A percentile compares a stretch with the other conserved stretches of the same genome.
Evolutionary conservation across 2,888 invertebrate genomes (phyloP).

Genomic region (Theodoxus fluviatilis): DNA sequence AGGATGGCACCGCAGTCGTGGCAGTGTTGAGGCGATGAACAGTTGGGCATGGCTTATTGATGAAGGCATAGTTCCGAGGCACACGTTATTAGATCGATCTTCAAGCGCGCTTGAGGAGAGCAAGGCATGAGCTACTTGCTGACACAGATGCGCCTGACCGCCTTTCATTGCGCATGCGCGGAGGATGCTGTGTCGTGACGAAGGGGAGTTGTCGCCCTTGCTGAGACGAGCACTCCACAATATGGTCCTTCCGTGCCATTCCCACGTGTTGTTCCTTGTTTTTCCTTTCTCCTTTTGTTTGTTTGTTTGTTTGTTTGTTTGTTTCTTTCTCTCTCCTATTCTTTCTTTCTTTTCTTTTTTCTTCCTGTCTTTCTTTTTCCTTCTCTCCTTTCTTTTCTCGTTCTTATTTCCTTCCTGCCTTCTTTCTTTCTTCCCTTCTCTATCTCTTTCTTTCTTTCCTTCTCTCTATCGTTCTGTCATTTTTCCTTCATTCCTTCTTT

Average conservation of each 20-base stretch:
- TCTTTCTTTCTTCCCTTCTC: neutral
- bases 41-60: no score
- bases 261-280: neutral
- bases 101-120: no score
- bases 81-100: no score
- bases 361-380: constrained; percentile 5
- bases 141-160: no score
- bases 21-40: no score
- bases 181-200: no score
- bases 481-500: neutral
- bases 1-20: no score
- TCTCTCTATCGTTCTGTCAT: neutral
- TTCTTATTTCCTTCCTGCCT: neutral
- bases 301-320: neutral
- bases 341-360: neutral
- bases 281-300: neutral
- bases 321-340: neutral
- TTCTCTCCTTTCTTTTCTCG: neutral
- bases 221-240: no score
- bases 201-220: no score
- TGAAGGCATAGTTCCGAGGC: no score
- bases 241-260: neutral
- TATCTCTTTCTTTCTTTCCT: neutral
- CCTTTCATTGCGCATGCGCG: no score
- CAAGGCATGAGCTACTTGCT: no score